phyloP scores from a whole-genome alignment of 2,113 vertebrate genomes.

The Callipepla californica region DNA sequence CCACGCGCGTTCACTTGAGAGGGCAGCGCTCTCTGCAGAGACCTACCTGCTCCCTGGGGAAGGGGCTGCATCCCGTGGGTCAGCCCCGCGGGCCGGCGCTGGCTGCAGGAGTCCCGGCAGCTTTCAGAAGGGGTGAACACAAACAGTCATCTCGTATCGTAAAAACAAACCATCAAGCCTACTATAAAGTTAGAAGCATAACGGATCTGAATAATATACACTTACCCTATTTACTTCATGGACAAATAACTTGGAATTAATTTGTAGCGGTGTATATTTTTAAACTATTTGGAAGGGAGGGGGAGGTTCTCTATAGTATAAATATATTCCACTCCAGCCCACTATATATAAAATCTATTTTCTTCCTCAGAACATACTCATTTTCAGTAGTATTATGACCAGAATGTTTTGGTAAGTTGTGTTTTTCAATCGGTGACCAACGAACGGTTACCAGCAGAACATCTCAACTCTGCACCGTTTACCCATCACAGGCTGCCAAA shows the following conservation, averaged over 20 bases:
- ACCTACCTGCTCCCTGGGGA: slow-evolving; percentile 23
- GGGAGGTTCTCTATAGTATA: slow-evolving; percentile 61
- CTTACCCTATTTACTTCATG: not conserved
- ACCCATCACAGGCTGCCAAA: slow-evolving; percentile 34
- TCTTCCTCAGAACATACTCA: slow-evolving; percentile 2
- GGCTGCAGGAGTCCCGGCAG: slow-evolving; percentile 36
- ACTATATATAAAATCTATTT: slow-evolving; percentile 63
- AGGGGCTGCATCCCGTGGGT: not conserved
- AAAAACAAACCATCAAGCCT: slow-evolving; percentile 1
- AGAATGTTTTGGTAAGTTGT: slow-evolving; percentile 58
- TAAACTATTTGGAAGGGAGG: slow-evolving; percentile 45
- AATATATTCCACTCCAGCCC: slow-evolving; percentile 65
- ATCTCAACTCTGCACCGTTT: not conserved
- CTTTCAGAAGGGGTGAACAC: slow-evolving; percentile 36
- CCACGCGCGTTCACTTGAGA: not conserved
- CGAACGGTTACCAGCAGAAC: not conserved
- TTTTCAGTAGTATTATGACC: slow-evolving; percentile 56
- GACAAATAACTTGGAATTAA: slow-evolving; percentile 28
- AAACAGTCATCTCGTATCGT: not conserved
- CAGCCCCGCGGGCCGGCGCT: not conserved
- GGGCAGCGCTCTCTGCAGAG: not conserved
- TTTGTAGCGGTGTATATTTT: slow-evolving; percentile 1
- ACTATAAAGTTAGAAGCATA: slow-evolving; percentile 12
- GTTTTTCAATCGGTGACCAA: slow-evolving; percentile 10
- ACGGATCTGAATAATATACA: not conserved